These are phyloP conservation scores for Notamacropus eugenii DNA, from an alignment of 2,797 vertebrate species.

Conservation along the genomic window DNA sequence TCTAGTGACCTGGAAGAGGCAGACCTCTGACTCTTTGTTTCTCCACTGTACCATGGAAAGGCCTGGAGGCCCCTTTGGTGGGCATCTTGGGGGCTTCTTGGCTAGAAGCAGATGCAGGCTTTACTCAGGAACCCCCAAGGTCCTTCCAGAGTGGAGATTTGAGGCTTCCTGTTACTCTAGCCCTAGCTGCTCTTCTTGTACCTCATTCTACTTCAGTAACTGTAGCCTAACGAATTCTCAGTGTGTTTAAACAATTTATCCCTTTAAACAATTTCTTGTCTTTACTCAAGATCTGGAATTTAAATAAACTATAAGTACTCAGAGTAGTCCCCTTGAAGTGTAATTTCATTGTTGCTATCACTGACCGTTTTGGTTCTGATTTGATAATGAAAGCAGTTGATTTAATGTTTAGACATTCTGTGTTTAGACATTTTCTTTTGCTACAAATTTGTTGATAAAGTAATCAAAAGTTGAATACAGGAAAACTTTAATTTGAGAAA, in stretches of 20 bases:
- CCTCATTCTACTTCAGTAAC: background rate
- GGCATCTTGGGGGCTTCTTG: background rate
- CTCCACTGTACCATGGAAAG: background rate
- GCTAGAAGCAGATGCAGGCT: background rate
- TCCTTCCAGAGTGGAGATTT: background rate
- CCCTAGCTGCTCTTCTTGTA: background rate
- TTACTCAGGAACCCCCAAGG: background rate
- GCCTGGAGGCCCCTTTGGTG: background rate
- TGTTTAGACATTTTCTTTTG: conserved; percentile 30
- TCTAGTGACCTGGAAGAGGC: background rate
- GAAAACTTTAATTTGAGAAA: conserved; percentile 39
- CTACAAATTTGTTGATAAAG: conserved; percentile 25
- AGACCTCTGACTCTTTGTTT: background rate
- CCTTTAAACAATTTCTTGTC: conserved; percentile 43
- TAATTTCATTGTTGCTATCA: conserved; percentile 43
- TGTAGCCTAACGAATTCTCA: conserved; percentile 34
- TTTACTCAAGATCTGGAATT: conserved; percentile 41
- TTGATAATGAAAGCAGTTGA: conserved; percentile 48
- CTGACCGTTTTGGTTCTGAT: conserved; percentile 21
- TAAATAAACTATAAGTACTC: conserved; percentile 53
- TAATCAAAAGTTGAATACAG: conserved; percentile 29
- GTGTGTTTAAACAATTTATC: background rate
- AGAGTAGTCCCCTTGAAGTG: conserved; percentile 2
- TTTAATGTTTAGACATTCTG: conserved; percentile 36
- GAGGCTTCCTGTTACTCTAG: background rate